phyloP scores from a whole-genome alignment of 2,113 vertebrate species.

The Myrmecobius fasciatus region DNA sequence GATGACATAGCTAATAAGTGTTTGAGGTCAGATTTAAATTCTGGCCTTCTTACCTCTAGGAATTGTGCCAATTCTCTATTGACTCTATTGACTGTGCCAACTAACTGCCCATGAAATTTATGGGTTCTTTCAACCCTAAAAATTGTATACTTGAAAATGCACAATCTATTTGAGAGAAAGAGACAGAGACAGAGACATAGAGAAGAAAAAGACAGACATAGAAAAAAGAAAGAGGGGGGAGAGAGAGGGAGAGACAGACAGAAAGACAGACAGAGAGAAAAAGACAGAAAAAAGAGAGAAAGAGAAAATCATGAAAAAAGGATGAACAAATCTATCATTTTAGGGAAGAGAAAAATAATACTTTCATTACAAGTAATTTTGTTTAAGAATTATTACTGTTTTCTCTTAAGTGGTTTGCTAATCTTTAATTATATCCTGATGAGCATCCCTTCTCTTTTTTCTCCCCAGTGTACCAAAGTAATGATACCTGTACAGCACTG shows the following conservation, averaged over 20 bases:
- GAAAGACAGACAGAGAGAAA: rapidly evolving
- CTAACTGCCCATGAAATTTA: not conserved
- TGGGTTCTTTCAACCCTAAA: not conserved
- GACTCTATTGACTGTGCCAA: too few species aligned
- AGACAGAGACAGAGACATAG: too few species aligned
- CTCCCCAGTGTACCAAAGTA: not conserved
- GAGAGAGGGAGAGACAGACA: not conserved
- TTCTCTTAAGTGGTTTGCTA: not conserved
- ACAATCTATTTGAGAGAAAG: too few species aligned
- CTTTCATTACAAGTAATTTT: not conserved
- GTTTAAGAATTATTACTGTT: not conserved
- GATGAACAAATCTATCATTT: not conserved
- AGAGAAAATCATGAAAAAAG: not conserved
- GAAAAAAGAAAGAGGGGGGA: too few species aligned
- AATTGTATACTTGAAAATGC: not conserved
- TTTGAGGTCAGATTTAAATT: too few species aligned
- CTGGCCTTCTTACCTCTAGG: too few species aligned
- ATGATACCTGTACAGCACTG: not conserved
- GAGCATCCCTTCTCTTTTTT: not conserved
- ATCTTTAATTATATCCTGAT: not conserved
- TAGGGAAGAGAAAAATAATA: not conserved
- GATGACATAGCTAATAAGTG: not conserved
- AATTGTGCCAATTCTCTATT: too few species aligned
- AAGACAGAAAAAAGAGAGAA: not conserved
- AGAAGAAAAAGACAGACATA: too few species aligned